Percentiles rank a stretch among this genome's conserved stretches.
phyloP scores from a whole-genome alignment of 2,888 invertebrate genomes.

The Agapostemon virescens region DNA sequence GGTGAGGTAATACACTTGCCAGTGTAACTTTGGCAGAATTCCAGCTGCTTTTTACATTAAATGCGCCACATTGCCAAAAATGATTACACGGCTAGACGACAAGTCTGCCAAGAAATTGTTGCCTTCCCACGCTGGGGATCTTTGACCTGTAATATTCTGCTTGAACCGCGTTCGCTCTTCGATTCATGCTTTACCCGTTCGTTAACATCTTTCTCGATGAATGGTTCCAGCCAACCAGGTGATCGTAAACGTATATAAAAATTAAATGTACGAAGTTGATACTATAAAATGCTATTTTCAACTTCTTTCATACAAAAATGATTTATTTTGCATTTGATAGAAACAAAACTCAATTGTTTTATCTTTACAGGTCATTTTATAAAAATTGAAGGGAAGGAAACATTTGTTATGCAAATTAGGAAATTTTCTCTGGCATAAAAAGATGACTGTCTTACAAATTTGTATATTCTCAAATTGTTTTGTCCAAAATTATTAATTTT shows the following conservation, averaged over 20 bases:
- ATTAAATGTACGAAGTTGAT: too few species aligned
- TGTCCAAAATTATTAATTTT: too few species aligned
- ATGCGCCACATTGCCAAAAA: slow-evolving; percentile 67
- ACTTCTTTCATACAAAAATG: not conserved
- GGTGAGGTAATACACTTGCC: slow-evolving; percentile 64
- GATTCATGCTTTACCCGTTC: slow-evolving; percentile 2
- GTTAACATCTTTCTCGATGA: not conserved
- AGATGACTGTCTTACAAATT: too few species aligned
- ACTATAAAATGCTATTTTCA: not conserved
- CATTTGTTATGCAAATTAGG: too few species aligned
- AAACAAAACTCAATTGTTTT: too few species aligned
- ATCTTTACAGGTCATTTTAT: too few species aligned
- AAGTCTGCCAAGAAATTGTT: slow-evolving; percentile 58
- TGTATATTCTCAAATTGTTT: too few species aligned
- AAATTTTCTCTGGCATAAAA: too few species aligned
- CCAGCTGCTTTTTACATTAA: slow-evolving; percentile 65
- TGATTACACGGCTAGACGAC: slow-evolving; percentile 68
- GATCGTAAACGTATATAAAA: not conserved
- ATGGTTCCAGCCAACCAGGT: not conserved
- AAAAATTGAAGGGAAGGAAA: too few species aligned
- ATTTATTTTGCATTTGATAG: too few species aligned
- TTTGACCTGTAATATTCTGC: slow-evolving; percentile 39
- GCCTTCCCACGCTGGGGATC: slow-evolving; percentile 29
- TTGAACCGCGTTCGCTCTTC: not conserved
- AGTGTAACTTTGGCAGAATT: slow-evolving; percentile 65